A percentile compares a stretch with the other conserved stretches of the same genome.
phyloP scores from a whole-genome alignment of 2,888 invertebrate species.

The Drosophila nr. perissopoda region DNA sequence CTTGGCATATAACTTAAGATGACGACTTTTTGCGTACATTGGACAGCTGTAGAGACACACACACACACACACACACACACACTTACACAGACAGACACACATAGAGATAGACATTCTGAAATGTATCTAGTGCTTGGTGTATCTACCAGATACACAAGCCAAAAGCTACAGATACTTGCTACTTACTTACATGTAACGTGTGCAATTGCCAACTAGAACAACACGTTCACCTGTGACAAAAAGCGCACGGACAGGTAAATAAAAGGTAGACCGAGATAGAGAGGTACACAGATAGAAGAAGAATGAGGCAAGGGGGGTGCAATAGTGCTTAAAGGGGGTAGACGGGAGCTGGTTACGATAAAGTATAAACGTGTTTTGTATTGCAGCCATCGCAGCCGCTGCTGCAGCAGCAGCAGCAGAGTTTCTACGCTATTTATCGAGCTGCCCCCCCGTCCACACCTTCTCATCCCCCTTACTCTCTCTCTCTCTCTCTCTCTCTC shows the following conservation, averaged over 20 bases:
- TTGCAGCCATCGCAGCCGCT: constrained; percentile 59
- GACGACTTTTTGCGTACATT: constrained; percentile 32
- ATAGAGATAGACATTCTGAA: constrained; percentile 15
- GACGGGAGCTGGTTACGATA: constrained; percentile 48
- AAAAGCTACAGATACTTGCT: constrained; percentile 13
- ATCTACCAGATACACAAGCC: constrained; percentile 6
- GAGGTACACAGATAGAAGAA: neutral
- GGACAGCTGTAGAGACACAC: constrained; percentile 1
- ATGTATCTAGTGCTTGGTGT: constrained; percentile 21
- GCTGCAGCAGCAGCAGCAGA: neutral
- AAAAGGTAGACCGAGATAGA: constrained; percentile 22
- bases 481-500: neutral
- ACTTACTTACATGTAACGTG: constrained; percentile 60
- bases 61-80: constrained; percentile 8
- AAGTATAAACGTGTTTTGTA: constrained; percentile 74
- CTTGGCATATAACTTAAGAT: constrained; percentile 17
- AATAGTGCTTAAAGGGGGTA: neutral
- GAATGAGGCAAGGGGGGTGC: neutral
- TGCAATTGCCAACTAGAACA: constrained; percentile 79
- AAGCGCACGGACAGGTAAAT: constrained; percentile 60
- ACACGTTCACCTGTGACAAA: constrained; percentile 77
- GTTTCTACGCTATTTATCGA: constrained; percentile 66
- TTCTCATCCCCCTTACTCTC: neutral
- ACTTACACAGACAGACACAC: neutral
- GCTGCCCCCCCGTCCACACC: constrained; percentile 2